Evolutionary conservation across 2,888 invertebrate genomes (phyloP).

Genomic region (Criorhina ranunculi): DNA sequence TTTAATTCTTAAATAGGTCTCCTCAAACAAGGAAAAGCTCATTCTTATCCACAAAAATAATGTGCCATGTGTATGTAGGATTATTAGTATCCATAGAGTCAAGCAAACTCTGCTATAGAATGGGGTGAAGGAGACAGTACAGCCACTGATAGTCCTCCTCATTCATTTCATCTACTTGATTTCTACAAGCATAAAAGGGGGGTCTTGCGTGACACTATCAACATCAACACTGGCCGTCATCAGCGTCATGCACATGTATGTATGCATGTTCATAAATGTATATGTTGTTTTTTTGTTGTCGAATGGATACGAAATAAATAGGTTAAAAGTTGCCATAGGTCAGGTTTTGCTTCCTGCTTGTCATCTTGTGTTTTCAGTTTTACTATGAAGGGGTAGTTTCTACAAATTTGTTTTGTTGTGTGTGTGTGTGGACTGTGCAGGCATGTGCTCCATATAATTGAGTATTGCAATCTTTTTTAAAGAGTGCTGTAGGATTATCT

Average conservation of each 20-base stretch:
- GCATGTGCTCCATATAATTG: slow-evolving; percentile 50
- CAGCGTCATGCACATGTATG: background rate
- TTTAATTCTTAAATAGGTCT: slow-evolving; percentile 42
- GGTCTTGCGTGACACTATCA: slow-evolving; percentile 37
- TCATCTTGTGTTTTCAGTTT: slow-evolving; percentile 47
- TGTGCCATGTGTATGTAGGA: no score
- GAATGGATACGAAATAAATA: slow-evolving; percentile 64
- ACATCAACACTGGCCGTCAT: slow-evolving; percentile 7
- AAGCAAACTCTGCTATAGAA: slow-evolving; percentile 40
- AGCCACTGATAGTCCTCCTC: slow-evolving; percentile 19
- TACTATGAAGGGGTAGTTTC: slow-evolving; percentile 38
- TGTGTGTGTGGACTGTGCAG: slow-evolving; percentile 13
- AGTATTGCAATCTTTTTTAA: slow-evolving; percentile 47
- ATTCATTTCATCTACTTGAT: background rate
- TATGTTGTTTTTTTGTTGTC: slow-evolving; percentile 13
- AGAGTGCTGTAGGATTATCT: slow-evolving; percentile 28
- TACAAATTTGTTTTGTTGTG: slow-evolving; percentile 10
- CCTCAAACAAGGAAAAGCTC: slow-evolving; percentile 19
- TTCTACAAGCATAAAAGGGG: slow-evolving; percentile 14
- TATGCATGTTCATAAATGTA: no score
- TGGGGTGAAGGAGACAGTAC: slow-evolving; percentile 46
- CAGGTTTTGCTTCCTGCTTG: slow-evolving; percentile 66
- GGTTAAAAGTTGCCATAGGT: slow-evolving; percentile 72
- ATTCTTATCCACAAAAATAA: background rate
- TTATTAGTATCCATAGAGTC: no score